Evolutionary conservation across 2,113 vertebrate genomes (phyloP), one percentile per base, ranked within the genome.

Genomic region (Leptocoma aspasia): DNA sequence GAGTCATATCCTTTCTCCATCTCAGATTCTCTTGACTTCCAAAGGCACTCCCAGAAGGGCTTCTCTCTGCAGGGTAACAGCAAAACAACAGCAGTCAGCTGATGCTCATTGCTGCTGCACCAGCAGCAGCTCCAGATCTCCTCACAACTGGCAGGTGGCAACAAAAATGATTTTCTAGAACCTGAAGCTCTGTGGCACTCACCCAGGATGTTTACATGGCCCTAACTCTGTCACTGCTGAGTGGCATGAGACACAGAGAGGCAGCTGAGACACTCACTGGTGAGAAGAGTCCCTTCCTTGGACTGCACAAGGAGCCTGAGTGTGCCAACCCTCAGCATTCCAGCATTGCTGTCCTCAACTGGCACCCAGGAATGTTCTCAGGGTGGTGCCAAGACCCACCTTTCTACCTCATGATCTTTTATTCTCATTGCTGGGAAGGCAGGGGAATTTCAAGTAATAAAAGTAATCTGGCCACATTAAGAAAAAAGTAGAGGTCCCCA

Each of bases 1-100:
- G 99, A 68, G 99, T 99, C 99, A 99, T 99, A 97, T 99, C 99
- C 93, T 99, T 99, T 94, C 99, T 99, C 99, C 99, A 99, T 26
- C 99, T 97, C 95, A 99, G 98, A 88, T 99, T 99, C 96, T 99
- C 99, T 86, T 99, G 99, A 92, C 99, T 99, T 93, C 99, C 99
- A 97, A 99, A 99, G 9, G 99, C 99, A 33, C 99, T 99, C 96
- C 99, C 99, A 54, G 99, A 99, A 85, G 99, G 99, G 97, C 99
- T 99, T 96, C 99, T 98, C 97, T 99, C 99, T 99, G 97, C 92
- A 65, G 94, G 91, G 52, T 1, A 88, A 94, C 10, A 93, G 56
- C 35, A 94, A 73, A 89, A 89, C 35, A 70, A 8, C 0, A 78
- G 41, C 65, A 89, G 64, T 73, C 72, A 94, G n/a, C 65, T 56